Base-by-base conservation (phyloP, 2,888 invertebrate genomes). In the Aphodius sticticus region DNA sequence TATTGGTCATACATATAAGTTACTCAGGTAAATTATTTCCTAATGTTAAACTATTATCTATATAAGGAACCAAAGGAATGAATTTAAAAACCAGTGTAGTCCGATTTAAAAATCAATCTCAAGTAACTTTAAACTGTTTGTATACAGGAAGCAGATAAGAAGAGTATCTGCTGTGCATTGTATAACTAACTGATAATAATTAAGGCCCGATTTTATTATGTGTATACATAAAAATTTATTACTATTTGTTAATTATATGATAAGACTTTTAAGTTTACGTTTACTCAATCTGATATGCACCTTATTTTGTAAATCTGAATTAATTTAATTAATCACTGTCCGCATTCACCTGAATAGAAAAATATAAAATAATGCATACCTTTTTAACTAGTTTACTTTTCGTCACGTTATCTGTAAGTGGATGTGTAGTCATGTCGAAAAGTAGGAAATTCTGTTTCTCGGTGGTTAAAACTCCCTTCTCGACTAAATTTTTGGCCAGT, bases 351-450 rank as follows among this genome's bases (percentile, higher is more conserved):
- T 26, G 26, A 2, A 26, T 26, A 26, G 26, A 26, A 26, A 26
- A 26, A 26, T 1, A 26, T 3, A 26, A 26, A 26, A 26, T 26
- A 26, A 26, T 3, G 26, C 1, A 26, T 85, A 96, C 96, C 94
- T 97, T 97, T 92, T 98, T 99, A 81, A 99, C 97, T 87, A 99
- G 93, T 86, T 98, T 95, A 87, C 96, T 96, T 92, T 99, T 99
- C 78, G 97, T 95, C 84, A 95, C 93, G 90, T 97, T 96, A 89
- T 99, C 99, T 83, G 96, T 97, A 82, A 99, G 92, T 70, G 99
- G 99, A 92, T 99, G 99, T 85, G 99, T 99, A 78, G 99, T 99
- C 99, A 99, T 99, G 91, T 99, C 99, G 89, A 99, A 99, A 79
- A 99, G 92, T 86, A 99, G 92, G 90, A 99, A 99, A 90, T 99